Percentiles rank a stretch among this genome's conserved stretches.
These are phyloP conservation scores for Agonopterix alstromeriana DNA, from an alignment of 2,888 invertebrate species.

Conservation along the genomic window DNA sequence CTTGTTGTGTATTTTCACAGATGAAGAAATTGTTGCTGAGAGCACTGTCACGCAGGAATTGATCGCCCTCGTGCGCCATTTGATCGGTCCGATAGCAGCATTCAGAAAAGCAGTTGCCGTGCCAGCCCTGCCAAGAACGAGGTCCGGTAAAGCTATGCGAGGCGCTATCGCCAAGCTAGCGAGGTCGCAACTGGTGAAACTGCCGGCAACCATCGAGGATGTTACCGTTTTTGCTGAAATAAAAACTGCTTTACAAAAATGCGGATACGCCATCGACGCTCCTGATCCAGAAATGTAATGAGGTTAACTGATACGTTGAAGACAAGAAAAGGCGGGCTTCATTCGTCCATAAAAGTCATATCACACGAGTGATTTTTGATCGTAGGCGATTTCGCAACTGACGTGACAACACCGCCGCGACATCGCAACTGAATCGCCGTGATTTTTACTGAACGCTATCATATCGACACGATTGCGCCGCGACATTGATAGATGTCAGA, in stretches of 20 bases:
- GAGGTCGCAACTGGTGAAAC: constrained; percentile 84
- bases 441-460: no score
- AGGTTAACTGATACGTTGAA: no score
- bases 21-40: constrained; percentile 65
- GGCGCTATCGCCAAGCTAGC: constrained; percentile 92
- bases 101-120: constrained; percentile 89
- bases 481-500: no score
- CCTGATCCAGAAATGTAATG: constrained; percentile 77
- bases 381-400: no score
- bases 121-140: constrained; percentile 88
- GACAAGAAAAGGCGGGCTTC: no score
- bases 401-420: no score
- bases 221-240: constrained; percentile 88
- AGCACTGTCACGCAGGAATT: constrained; percentile 61
- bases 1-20: constrained; percentile 23
- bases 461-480: no score
- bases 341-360: no score
- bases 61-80: constrained; percentile 58
- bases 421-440: no score
- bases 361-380: no score
- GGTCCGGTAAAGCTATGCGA: constrained; percentile 83
- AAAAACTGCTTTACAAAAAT: constrained; percentile 83
- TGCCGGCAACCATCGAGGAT: constrained; percentile 93
- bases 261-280: constrained; percentile 84
- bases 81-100: constrained; percentile 92